Evolutionary conservation across 1,140 invertebrate genomes (phyloP), one percentile per base, ranked within the genome.

Genomic region (Drosophila sturtevanti): DNA sequence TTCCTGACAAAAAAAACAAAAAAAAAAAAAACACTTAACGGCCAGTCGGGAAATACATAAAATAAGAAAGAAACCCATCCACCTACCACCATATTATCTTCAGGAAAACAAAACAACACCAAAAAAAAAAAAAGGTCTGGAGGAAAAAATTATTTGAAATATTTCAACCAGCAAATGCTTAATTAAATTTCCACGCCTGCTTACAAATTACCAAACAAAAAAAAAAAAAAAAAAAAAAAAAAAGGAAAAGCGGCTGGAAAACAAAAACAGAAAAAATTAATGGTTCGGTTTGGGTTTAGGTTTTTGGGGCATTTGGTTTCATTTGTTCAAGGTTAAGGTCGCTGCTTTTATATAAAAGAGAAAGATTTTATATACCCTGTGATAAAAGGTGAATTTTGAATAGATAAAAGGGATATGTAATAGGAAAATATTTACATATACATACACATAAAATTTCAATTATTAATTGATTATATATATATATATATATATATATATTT

Each of bases 251-350:
- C 54, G 2, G 12, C 10, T 27, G 54, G 7, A 44, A 44, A 44
- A 72, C 56, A 35, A 68, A 68, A 68, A 68, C 62, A 75, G 68
- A 75, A 3, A 3, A 56, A 73, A 74, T 66, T 75, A 75, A 75
- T 76, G 73, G 72, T 60, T 60, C 48, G 56, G 16, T 67, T 70
- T 67, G 67, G 63, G 71, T 74, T 75, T 56, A 61, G 72, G 73
- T 63, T 72, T 54, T 35, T 16, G 31, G 31, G 31, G 16, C 1
- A 11, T 21, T 18, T 75, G 72, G 71, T 58, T 51, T 37, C 22
- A 55, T 31, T 68, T 21, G 55, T 34, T 68, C 72, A 75, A 75
- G 72, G 72, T 75, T 75, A 75, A 75, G 72, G 72, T 68, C 72
- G 71, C 31, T 34, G 41, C n/a, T 51, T 44, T n/a, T 35, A 38